These are phyloP conservation scores for Reticulitermes lucifugus DNA, from an alignment of 2,888 invertebrate genomes.

Conservation along the genomic window DNA sequence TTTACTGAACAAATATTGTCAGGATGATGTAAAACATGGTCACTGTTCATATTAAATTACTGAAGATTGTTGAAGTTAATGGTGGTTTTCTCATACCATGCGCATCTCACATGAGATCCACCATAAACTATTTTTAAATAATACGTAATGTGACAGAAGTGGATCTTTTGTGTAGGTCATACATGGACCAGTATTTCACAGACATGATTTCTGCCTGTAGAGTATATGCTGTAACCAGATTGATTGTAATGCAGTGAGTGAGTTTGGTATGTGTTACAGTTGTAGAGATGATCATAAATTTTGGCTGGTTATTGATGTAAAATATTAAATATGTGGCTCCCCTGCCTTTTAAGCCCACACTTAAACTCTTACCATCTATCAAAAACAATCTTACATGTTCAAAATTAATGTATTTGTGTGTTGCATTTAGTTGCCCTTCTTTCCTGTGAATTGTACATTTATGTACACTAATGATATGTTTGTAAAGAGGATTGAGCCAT, in stretches of 20 bases:
- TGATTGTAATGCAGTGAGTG: not conserved
- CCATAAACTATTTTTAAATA: not conserved
- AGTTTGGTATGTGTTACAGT: not conserved
- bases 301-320: not conserved
- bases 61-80: not conserved
- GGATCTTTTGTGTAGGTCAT: conserved; percentile 3
- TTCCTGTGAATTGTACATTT: no score
- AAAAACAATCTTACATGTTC: no score
- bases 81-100: conserved; percentile 21
- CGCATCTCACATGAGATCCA: not conserved
- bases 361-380: no score
- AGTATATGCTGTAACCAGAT: not conserved
- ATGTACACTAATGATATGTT: no score
- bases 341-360: not conserved
- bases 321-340: not conserved
- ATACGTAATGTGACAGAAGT: not conserved
- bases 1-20: not conserved
- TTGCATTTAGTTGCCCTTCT: no score
- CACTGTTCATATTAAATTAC: not conserved
- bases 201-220: not conserved
- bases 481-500: no score
- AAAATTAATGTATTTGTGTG: no score
- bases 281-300: not conserved
- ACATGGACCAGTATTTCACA: not conserved
- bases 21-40: not conserved